These are phyloP conservation scores for Canis aureus DNA, from an alignment of 2,113 vertebrate species.

Conservation along the genomic window DNA sequence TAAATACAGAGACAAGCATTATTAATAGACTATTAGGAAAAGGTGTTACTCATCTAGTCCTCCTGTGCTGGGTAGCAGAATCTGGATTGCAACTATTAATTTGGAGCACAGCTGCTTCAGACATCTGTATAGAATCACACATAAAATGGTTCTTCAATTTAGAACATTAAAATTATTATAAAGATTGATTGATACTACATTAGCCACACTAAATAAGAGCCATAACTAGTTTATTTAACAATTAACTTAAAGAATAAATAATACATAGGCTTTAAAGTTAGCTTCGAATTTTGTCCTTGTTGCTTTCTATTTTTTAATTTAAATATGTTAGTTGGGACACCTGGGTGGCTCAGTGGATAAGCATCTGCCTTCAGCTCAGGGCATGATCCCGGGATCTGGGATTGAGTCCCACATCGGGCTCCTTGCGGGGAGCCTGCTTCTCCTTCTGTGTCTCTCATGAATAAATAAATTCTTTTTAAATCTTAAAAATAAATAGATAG, in stretches of 20 bases:
- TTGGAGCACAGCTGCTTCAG: neutral
- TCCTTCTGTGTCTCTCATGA: too few species aligned
- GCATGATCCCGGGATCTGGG: too few species aligned
- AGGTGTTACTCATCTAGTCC: neutral
- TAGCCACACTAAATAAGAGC: neutral
- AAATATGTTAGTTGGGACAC: neutral
- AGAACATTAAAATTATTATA: neutral
- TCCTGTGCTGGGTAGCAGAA: neutral
- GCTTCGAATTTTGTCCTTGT: neutral
- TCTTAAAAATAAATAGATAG: too few species aligned
- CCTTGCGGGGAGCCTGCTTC: too few species aligned
- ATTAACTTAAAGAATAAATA: neutral
- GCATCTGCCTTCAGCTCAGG: too few species aligned
- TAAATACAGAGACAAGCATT: neutral
- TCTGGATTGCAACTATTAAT: neutral
- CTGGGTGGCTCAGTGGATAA: too few species aligned
- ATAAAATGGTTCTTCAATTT: neutral
- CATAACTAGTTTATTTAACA: neutral
- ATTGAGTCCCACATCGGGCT: too few species aligned
- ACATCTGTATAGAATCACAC: neutral
- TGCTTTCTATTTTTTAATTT: neutral
- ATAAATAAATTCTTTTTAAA: too few species aligned
- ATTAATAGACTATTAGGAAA: neutral
- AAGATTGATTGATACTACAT: neutral
- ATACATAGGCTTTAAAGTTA: neutral